Percentiles rank a stretch among this genome's conserved stretches.
Evolutionary conservation across 2,797 vertebrate genomes (phyloP).

Genomic region (Falco biarmicus): DNA sequence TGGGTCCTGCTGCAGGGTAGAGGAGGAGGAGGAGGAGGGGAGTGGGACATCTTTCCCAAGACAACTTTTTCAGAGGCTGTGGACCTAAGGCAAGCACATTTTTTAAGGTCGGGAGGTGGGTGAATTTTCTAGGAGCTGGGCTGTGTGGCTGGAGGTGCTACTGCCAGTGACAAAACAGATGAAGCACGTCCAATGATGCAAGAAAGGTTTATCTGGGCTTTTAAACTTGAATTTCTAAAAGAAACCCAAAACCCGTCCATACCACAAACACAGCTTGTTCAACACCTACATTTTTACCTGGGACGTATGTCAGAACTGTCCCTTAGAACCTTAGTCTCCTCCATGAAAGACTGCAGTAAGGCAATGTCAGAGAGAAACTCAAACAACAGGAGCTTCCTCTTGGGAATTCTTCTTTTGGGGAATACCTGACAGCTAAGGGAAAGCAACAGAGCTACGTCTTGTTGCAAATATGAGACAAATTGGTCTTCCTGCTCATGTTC

Average conservation of each 20-base stretch:
- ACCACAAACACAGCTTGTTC: background rate
- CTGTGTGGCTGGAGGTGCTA: background rate
- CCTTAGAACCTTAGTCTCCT: background rate
- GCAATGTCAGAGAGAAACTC: background rate
- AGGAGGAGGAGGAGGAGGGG: background rate
- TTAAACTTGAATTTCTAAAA: background rate
- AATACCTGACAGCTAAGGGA: background rate
- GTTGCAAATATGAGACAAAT: background rate
- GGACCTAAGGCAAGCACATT: background rate
- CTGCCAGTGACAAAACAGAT: background rate
- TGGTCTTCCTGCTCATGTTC: background rate
- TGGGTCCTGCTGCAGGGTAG: constrained; percentile 10
- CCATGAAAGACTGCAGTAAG: background rate
- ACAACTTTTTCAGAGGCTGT: constrained; percentile 26
- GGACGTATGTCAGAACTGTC: background rate
- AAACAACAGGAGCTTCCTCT: background rate
- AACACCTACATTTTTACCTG: background rate
- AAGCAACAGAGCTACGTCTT: background rate
- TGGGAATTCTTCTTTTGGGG: background rate
- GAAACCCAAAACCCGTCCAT: background rate
- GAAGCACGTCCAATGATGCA: accelerated
- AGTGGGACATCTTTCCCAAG: constrained; percentile 25
- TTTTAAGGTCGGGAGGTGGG: background rate
- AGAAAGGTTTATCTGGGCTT: background rate
- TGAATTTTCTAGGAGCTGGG: background rate